phyloP scores from a whole-genome alignment of 2,113 vertebrate genomes.

The Xenopus borealis region DNA sequence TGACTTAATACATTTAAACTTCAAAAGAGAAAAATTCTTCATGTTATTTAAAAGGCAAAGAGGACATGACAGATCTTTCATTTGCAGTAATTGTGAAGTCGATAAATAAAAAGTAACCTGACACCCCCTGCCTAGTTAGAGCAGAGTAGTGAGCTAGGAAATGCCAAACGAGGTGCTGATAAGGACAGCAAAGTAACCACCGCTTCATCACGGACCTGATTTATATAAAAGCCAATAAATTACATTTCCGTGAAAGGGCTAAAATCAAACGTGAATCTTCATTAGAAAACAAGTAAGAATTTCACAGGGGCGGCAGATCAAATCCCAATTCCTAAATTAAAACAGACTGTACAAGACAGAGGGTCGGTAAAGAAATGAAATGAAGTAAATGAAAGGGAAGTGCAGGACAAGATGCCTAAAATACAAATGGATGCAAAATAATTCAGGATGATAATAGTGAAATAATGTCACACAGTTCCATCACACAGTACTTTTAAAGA shows the following conservation, averaged over 20 bases:
- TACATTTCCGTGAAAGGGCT: conserved; percentile 32
- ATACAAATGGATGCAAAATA: background rate
- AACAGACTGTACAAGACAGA: too few relatives aligned
- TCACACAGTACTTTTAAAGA: too few relatives aligned
- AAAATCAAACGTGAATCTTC: conserved; percentile 25
- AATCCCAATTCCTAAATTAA: conserved; percentile 13
- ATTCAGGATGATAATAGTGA: too few relatives aligned
- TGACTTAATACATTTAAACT: background rate
- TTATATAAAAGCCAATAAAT: conserved; percentile 39
- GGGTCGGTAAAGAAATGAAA: too few relatives aligned
- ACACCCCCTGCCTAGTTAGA: conserved; percentile 33
- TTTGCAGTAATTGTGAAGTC: conserved; percentile 20
- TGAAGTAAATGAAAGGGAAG: background rate
- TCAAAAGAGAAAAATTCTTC: background rate
- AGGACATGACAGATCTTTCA: conserved; percentile 29
- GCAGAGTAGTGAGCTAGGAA: conserved; percentile 12
- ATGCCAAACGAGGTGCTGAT: conserved; percentile 35
- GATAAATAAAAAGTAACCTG: conserved; percentile 27
- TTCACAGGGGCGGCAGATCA: conserved; percentile 27
- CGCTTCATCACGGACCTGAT: conserved; percentile 37
- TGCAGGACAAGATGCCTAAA: background rate
- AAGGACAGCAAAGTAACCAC: conserved; percentile 37
- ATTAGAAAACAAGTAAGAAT: conserved; percentile 35
- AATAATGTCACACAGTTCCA: too few relatives aligned
- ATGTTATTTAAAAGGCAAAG: conserved; percentile 28